Percentiles rank a stretch among this genome's conserved stretches.
phyloP scores from a whole-genome alignment of 2,797 vertebrate species.

The Intellagama lesueurii region DNA sequence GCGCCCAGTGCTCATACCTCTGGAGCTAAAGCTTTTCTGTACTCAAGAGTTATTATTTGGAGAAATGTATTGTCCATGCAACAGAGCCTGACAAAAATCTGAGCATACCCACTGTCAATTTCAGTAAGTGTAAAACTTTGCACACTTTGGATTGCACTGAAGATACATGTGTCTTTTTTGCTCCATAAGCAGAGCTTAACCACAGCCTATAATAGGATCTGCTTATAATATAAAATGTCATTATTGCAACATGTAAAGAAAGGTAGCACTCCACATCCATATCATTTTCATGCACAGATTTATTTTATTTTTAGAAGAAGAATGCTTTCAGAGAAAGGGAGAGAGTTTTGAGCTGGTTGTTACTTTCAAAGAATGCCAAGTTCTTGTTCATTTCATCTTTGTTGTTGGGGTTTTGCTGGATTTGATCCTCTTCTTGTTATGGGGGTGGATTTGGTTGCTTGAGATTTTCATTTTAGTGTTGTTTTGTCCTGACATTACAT shows the following conservation, averaged over 20 bases:
- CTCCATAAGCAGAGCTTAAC: not conserved
- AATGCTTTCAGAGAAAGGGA: conserved; percentile 57
- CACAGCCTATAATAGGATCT: not conserved
- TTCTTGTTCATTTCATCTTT: not conserved
- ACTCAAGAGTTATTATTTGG: not conserved
- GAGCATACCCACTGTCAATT: conserved; percentile 60
- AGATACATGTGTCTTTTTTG: conserved; percentile 47
- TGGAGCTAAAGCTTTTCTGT: conserved; percentile 33
- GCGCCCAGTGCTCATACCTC: fast-evolving
- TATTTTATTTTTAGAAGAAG: conserved; percentile 35
- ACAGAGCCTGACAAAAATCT: conserved; percentile 28
- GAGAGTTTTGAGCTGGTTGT: conserved; percentile 41
- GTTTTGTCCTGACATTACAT: conserved; percentile 20
- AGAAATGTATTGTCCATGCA: conserved; percentile 49
- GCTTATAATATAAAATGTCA: conserved; percentile 38
- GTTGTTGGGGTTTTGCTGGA: not conserved
- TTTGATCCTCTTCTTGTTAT: not conserved
- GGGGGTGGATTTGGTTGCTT: not conserved
- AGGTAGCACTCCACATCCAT: conserved; percentile 59
- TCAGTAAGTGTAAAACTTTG: conserved; percentile 52
- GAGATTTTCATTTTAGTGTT: not conserved
- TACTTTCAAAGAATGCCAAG: conserved; percentile 1
- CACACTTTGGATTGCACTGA: conserved; percentile 45
- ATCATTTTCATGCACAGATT: conserved; percentile 51
- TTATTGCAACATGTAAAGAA: conserved; percentile 54